Conservation (phyloP, 2,888 invertebrate genomes). For the Meteorus colon region DNA sequence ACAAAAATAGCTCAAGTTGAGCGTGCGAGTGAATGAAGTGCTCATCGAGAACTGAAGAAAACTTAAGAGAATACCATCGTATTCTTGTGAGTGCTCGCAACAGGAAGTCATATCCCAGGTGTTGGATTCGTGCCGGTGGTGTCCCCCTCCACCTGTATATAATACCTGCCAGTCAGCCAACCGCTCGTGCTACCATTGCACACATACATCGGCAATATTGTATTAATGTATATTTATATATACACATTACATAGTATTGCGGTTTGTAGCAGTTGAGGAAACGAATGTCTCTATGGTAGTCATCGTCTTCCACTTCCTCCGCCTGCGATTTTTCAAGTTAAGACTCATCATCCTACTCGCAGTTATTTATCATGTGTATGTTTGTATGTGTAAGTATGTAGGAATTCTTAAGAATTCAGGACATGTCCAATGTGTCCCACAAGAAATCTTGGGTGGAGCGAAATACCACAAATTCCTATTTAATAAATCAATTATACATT, state of each 20-base stretch:
- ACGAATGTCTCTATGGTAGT: slow-evolving; percentile 36
- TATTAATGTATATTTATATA: slow-evolving; percentile 12
- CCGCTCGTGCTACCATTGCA: slow-evolving; percentile 33
- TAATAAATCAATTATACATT: slow-evolving; percentile 23
- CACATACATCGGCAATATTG: slow-evolving; percentile 3
- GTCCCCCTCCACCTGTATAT: slow-evolving; percentile 50
- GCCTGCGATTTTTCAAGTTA: background rate
- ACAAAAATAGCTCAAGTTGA: slow-evolving; percentile 25
- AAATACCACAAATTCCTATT: slow-evolving; percentile 22
- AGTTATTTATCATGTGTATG: slow-evolving; percentile 1
- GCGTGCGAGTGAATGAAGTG: slow-evolving; percentile 37
- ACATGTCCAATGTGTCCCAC: slow-evolving; percentile 30
- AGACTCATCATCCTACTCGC: background rate
- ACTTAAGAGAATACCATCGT: slow-evolving; percentile 5
- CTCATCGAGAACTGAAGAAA: slow-evolving; percentile 42
- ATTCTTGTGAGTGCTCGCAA: slow-evolving; percentile 29
- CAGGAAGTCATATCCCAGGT: slow-evolving; percentile 56
- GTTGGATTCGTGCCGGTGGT: slow-evolving; percentile 47
- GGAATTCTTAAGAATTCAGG: slow-evolving; percentile 42
- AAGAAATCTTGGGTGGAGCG: slow-evolving; percentile 9
- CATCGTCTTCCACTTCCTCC: slow-evolving; percentile 42
- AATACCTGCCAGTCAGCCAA: slow-evolving; percentile 41
- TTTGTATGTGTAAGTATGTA: background rate
- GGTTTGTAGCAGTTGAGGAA: slow-evolving; percentile 34
- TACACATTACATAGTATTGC: slow-evolving; percentile 11